A percentile compares a stretch with the other conserved stretches of the same genome.
Evolutionary conservation across 2,113 vertebrate species (phyloP).

Genomic region (Tenebrosternarchus preto): DNA sequence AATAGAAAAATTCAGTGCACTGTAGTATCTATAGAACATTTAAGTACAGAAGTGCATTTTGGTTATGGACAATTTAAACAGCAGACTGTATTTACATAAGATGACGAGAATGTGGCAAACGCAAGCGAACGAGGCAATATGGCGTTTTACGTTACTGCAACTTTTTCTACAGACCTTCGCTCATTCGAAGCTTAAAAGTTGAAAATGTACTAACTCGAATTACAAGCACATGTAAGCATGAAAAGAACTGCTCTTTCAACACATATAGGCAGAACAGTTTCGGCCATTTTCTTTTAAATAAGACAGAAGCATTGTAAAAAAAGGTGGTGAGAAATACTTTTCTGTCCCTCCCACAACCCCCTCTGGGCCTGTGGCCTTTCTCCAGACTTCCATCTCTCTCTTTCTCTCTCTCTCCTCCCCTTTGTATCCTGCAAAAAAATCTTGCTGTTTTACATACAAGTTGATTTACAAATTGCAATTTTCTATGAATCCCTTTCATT

Average conservation of each 20-base stretch:
- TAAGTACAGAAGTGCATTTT: not conserved
- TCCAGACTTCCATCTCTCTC: constrained; percentile 66
- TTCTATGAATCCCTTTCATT: constrained; percentile 91
- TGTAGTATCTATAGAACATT: not conserved
- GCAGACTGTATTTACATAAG: not conserved
- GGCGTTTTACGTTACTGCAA: not conserved
- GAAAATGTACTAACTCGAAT: constrained; percentile 12
- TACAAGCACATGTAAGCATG: constrained; percentile 33
- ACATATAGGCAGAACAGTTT: constrained; percentile 46
- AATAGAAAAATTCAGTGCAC: not conserved
- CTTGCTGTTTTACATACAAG: constrained; percentile 84
- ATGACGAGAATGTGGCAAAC: too few relatives aligned
- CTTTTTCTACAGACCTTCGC: not conserved
- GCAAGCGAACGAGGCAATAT: not conserved
- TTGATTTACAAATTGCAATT: constrained; percentile 97
- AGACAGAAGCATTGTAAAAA: constrained; percentile 33
- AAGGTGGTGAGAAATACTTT: constrained; percentile 16
- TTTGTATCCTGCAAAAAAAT: constrained; percentile 72
- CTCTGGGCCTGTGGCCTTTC: constrained; percentile 62
- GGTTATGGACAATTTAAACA: not conserved
- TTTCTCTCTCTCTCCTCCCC: constrained; percentile 37
- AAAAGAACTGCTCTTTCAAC: constrained; percentile 39
- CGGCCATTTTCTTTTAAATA: constrained; percentile 52
- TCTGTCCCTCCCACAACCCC: constrained; percentile 24
- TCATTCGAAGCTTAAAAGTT: not conserved